Percentiles rank a stretch among this genome's conserved stretches.
Evolutionary conservation across 2,113 vertebrate genomes (phyloP).

Genomic region (Mastomys coucha): DNA sequence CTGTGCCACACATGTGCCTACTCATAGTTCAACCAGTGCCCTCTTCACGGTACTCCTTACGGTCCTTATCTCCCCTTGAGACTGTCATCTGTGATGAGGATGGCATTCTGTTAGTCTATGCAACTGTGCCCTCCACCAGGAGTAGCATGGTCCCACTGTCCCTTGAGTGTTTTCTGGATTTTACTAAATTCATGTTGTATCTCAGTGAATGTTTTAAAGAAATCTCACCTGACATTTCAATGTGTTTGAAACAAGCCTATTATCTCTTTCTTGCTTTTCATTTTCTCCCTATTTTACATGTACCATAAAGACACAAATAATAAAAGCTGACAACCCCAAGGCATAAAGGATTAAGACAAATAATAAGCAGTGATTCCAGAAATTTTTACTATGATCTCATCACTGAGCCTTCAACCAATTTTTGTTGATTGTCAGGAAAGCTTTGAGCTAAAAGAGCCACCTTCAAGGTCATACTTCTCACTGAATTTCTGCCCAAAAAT

Average conservation of each 20-base stretch:
- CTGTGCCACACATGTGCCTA: accelerated
- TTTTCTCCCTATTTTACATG: not conserved
- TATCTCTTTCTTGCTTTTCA: conserved; percentile 2
- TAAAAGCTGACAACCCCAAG: not conserved
- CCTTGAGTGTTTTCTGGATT: not conserved
- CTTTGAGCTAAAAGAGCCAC: not conserved
- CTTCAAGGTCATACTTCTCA: not conserved
- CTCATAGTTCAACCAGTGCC: not conserved
- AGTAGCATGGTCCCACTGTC: not conserved
- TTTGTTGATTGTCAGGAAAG: not conserved
- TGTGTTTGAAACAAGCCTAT: not conserved
- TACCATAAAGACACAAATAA: not conserved
- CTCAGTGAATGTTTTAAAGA: not conserved
- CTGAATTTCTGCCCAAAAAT: not conserved
- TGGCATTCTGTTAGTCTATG: not conserved
- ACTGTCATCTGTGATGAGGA: not conserved
- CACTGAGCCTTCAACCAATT: not conserved
- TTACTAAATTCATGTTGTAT: conserved; percentile 3
- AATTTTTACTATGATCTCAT: not conserved
- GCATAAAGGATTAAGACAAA: not conserved
- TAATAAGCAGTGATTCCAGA: not conserved
- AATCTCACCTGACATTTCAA: not conserved
- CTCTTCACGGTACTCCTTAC: not conserved
- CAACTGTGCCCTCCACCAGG: not conserved
- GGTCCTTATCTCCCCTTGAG: not conserved